These are phyloP conservation scores for Acromyrmex charruanus DNA, from an alignment of 1,140 invertebrate species.

Conservation along the genomic window DNA sequence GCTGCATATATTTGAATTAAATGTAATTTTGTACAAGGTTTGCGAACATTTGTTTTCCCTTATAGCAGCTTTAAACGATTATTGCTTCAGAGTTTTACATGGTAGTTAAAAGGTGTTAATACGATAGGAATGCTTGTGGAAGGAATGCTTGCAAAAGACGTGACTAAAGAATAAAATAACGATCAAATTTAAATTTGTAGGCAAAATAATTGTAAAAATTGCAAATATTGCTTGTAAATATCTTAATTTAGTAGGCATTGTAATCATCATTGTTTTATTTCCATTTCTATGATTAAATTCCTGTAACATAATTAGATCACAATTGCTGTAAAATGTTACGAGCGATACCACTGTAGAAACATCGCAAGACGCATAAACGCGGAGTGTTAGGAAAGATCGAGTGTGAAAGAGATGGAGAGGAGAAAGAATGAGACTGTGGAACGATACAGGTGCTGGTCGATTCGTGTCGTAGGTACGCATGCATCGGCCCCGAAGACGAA, in stretches of 20 bases:
- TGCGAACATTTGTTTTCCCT: neutral
- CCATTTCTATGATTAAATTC: neutral
- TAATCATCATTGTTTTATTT: neutral
- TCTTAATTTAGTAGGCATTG: neutral
- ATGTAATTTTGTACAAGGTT: neutral
- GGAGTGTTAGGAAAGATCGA: neutral
- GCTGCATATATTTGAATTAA: neutral
- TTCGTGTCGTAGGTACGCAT: conserved; percentile 72
- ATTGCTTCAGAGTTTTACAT: neutral
- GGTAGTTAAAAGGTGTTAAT: conserved; percentile 21
- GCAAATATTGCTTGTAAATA: neutral
- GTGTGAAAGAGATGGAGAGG: neutral
- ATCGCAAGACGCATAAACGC: neutral
- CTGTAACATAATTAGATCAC: neutral
- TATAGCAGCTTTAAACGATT: conserved; percentile 29
- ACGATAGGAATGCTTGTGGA: neutral
- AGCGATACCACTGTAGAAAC: neutral
- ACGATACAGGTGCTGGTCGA: conserved; percentile 68
- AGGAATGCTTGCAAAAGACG: conserved; percentile 11
- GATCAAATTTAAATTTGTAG: neutral
- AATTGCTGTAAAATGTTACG: neutral
- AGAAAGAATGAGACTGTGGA: neutral
- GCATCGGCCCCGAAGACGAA: conserved; percentile 81
- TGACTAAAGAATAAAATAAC: neutral
- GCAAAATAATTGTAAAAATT: neutral